Evolutionary conservation across 2,888 invertebrate genomes (phyloP).

Genomic region (Mantis religiosa): DNA sequence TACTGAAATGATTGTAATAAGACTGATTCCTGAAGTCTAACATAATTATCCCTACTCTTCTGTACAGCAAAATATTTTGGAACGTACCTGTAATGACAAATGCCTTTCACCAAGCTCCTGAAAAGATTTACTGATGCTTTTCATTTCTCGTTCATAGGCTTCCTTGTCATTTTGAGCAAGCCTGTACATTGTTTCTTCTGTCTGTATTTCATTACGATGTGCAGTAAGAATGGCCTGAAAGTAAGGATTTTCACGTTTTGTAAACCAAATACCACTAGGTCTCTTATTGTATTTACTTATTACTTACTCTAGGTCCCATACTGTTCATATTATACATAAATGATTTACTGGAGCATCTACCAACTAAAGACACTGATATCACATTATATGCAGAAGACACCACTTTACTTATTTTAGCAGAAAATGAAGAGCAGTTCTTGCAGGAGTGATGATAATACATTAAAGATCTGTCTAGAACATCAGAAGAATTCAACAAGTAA

Average conservation of each 20-base stretch:
- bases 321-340: too few relatives aligned
- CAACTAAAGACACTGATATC: too few relatives aligned
- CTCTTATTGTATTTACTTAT: too few relatives aligned
- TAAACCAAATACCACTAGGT: neutral
- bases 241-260: neutral
- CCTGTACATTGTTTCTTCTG: constrained; percentile 55
- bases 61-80: neutral
- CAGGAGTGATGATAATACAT: too few relatives aligned
- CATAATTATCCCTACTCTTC: neutral
- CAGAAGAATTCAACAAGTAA: too few relatives aligned
- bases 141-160: constrained; percentile 48
- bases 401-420: too few relatives aligned
- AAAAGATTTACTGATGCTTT: constrained; percentile 47
- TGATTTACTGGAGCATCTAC: too few relatives aligned
- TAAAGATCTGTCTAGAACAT: too few relatives aligned
- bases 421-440: too few relatives aligned
- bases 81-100: constrained; percentile 22
- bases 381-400: too few relatives aligned
- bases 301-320: too few relatives aligned
- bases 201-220: constrained; percentile 64
- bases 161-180: constrained; percentile 46
- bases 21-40: too few relatives aligned
- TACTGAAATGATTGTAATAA: neutral
- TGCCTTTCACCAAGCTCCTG: constrained; percentile 49
- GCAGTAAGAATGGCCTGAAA: constrained; percentile 61